Conservation (phyloP, 2,797 vertebrate genomes). For the Potorous gilbertii region DNA sequence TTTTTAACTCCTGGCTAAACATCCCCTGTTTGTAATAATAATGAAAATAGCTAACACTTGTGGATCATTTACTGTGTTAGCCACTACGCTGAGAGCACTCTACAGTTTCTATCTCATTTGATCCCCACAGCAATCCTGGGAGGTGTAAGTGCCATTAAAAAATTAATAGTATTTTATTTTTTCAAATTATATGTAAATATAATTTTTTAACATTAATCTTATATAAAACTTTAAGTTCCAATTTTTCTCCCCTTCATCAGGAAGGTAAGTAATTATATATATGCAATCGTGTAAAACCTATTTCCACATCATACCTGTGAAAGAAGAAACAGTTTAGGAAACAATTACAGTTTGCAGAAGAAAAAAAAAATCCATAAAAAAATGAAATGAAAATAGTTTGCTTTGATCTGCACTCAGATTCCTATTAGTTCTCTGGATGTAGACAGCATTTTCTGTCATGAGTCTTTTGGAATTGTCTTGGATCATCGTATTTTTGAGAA, state of each 20-base stretch:
- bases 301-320: background rate
- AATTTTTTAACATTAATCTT: background rate
- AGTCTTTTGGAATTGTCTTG: too few species aligned
- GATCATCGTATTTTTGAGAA: too few species aligned
- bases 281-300: background rate
- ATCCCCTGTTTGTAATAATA: background rate
- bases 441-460: too few species aligned
- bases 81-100: background rate
- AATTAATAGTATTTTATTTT: background rate
- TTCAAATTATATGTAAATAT: background rate
- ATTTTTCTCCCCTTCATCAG: background rate
- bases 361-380: background rate
- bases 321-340: background rate
- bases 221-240: background rate
- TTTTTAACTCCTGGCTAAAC: background rate
- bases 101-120: background rate
- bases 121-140: background rate
- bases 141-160: background rate
- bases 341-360: background rate
- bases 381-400: background rate
- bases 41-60: background rate
- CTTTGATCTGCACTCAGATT: background rate
- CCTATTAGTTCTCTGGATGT: too few species aligned
- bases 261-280: background rate
- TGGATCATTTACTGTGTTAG: background rate